Base-by-base conservation (phyloP, 1,140 invertebrate species). In the Pogonomyrmex barbatus region DNA sequence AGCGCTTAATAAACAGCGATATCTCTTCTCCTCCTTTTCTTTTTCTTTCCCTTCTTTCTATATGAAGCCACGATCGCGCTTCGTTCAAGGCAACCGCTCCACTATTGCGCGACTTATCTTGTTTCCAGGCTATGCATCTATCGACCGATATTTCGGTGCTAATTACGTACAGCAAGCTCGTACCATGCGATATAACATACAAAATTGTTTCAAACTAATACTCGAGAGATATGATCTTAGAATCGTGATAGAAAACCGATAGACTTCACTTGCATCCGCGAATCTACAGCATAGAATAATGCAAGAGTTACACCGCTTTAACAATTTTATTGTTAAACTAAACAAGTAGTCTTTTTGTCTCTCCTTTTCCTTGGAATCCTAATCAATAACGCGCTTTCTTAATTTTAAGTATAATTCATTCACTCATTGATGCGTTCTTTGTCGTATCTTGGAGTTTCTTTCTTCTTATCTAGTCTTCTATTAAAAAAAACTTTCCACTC, bases 21-120 rank as follows among this genome's bases (percentile, higher is more conserved):
- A 42, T 42, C 42, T 2, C 8, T 8, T 45, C 2, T 45, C 3
- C 8, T 8, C 8, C 42, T 45, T 6, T 45, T 45, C 42, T 45
- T 8, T 45, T 8, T 45, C 42, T 45, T 2, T 45, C 42, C 8
- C 42, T 42, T 24, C 39, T 45, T 42, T 45, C 9, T 67, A 12
- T 62, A 10, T 24, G 17, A 87, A 14, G 42, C 42, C 85, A 73
- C 79, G 81, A 87, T 90, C 68, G 81, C 75, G 88, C 71, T 90
- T 67, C 24, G 6, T 42, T 85, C 89, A 88, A 89, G 77, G 87
- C 77, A 89, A 90, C 50, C 60, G 58, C 87, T 52, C 42, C 73
- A 42, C 65, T 81, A 82, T 71, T 71, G 67, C 39, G 65, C 39
- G 17, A 79, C 78, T 78, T 87, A 89, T 89, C 85, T 89, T 77